Conservation (phyloP, 2,113 vertebrate species). For the Petrocephalus zakoni region DNA sequence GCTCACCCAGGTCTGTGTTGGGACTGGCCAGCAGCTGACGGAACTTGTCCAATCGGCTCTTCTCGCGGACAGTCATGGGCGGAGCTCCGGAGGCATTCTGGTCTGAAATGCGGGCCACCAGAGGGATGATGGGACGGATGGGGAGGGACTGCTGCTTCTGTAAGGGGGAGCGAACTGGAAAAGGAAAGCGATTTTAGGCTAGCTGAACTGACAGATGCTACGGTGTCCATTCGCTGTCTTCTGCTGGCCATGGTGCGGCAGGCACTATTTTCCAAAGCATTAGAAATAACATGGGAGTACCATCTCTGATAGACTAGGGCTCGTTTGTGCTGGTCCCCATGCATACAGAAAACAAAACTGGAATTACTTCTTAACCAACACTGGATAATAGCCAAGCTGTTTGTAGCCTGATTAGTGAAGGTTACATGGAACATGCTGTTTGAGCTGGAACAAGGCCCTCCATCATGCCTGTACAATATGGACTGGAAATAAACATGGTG, state of each 20-base stretch:
- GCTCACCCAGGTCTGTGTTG: slow-evolving; percentile 89
- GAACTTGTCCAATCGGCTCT: slow-evolving; percentile 90
- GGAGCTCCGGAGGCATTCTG: slow-evolving; percentile 93
- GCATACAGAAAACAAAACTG: neutral
- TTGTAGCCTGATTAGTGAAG: neutral
- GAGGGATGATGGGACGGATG: slow-evolving; percentile 83
- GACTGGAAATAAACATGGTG: too few relatives aligned
- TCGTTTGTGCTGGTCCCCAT: neutral
- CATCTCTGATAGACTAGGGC: neutral
- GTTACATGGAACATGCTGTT: neutral
- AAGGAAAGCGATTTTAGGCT: neutral
- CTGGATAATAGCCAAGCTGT: neutral
- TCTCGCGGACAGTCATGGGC: slow-evolving; percentile 89
- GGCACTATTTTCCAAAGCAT: neutral
- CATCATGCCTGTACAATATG: neutral
- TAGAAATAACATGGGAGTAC: neutral
- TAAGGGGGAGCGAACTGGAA: slow-evolving; percentile 63
- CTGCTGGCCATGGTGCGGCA: neutral
- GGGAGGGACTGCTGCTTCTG: slow-evolving; percentile 92
- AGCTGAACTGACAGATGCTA: neutral
- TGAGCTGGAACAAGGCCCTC: neutral
- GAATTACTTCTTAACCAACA: neutral
- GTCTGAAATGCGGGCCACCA: slow-evolving; percentile 92
- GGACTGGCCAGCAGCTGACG: slow-evolving; percentile 82
- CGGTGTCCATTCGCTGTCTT: neutral